These are phyloP conservation scores for Oryzias woworae DNA, from an alignment of 2,113 vertebrate species.

Conservation along the genomic window DNA sequence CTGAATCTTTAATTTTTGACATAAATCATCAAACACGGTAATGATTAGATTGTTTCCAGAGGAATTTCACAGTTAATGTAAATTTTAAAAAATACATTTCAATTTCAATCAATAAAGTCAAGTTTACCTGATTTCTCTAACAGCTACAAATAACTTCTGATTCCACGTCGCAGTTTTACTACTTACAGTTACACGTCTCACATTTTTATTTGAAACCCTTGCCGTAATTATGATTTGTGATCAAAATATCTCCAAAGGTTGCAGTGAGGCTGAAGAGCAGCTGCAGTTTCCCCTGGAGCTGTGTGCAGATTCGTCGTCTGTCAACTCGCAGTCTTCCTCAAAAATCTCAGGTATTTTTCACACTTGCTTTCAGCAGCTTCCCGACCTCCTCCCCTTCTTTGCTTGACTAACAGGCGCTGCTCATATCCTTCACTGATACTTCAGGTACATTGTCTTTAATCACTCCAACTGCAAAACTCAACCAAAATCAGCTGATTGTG, in stretches of 20 bases:
- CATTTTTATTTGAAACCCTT: too few species aligned
- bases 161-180: too few species aligned
- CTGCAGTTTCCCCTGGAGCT: conserved; percentile 95
- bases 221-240: background rate
- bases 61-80: too few species aligned
- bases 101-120: too few species aligned
- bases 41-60: too few species aligned
- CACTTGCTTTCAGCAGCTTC: background rate
- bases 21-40: too few species aligned
- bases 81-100: too few species aligned
- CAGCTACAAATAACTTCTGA: too few species aligned
- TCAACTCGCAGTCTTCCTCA: conserved; percentile 79
- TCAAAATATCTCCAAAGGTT: conserved; percentile 67
- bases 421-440: conserved; percentile 50
- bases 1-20: too few species aligned
- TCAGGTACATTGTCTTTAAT: conserved; percentile 70
- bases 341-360: conserved; percentile 83
- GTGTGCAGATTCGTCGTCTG: conserved; percentile 81
- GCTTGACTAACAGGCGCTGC: conserved; percentile 47
- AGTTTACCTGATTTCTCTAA: too few species aligned
- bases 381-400: conserved; percentile 8
- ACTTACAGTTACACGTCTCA: too few species aligned
- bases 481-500: conserved; percentile 68
- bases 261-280: conserved; percentile 90
- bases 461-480: conserved; percentile 69